Percentiles rank a stretch among this genome's conserved stretches.
Evolutionary conservation across 1,140 invertebrate genomes (phyloP).

Genomic region (Melanaphis sacchari): DNA sequence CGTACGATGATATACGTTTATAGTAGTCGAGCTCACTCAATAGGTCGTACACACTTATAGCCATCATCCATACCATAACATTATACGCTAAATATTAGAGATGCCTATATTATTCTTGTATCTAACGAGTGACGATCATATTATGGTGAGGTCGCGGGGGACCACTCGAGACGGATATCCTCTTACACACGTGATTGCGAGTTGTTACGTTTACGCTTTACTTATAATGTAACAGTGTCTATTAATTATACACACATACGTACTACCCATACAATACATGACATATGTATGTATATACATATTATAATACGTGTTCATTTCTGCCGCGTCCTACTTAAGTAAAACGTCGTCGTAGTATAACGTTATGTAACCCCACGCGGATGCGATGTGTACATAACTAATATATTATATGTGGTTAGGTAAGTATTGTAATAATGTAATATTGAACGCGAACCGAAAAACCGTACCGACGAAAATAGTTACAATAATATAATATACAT

Average conservation of each 20-base stretch:
- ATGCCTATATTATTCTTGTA: not conserved
- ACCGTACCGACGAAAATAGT: not conserved
- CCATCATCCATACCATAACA: no score
- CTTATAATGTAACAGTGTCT: not conserved
- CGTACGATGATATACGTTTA: no score
- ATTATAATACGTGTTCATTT: not conserved
- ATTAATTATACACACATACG: no score
- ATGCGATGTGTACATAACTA: not conserved
- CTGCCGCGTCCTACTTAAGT: not conserved
- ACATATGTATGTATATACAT: not conserved
- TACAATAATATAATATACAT: not conserved
- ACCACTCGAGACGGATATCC: not conserved
- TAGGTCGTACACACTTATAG: not conserved
- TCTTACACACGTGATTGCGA: not conserved
- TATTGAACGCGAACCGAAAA: not conserved
- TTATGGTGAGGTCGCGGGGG: not conserved
- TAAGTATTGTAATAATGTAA: not conserved
- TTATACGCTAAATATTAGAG: not conserved
- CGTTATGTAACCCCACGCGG: not conserved
- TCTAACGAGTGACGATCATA: not conserved
- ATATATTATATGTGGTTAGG: not conserved
- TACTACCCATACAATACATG: no score
- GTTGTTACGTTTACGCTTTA: not conserved
- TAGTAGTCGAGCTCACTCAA: no score
- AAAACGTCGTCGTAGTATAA: not conserved